Conservation (phyloP, 2,113 vertebrate species). For the Bostrychus sinensis region DNA sequence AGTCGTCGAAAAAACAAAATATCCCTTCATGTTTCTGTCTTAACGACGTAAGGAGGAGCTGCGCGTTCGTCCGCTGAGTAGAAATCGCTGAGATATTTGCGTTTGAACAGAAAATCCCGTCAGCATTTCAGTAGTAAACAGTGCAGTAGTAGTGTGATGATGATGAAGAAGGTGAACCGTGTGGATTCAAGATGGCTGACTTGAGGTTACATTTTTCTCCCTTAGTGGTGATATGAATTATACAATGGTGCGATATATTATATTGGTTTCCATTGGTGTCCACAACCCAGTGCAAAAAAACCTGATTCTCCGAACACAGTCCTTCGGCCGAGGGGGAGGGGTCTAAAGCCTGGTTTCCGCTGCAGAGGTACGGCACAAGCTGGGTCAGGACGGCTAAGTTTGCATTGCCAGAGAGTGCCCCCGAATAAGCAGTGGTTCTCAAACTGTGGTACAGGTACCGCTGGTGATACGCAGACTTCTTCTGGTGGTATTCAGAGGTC, state of each 20-base stretch:
- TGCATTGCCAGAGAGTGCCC: too few relatives aligned
- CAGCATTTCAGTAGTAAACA: slow-evolving; percentile 70
- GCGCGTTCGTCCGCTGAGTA: slow-evolving; percentile 38
- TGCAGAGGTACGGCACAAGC: too few relatives aligned
- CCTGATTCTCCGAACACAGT: slow-evolving; percentile 66
- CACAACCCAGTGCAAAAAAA: slow-evolving; percentile 73
- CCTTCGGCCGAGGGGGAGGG: slow-evolving; percentile 58
- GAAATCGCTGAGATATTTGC: slow-evolving; percentile 17
- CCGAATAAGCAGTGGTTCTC: too few relatives aligned
- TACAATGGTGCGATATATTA: slow-evolving; percentile 16
- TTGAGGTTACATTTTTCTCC: slow-evolving; percentile 11
- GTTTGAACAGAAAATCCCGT: slow-evolving; percentile 32
- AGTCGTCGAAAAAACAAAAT: neutral
- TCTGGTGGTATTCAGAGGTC: too few relatives aligned
- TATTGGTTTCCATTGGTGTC: slow-evolving; percentile 43
- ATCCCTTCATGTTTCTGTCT: too few relatives aligned
- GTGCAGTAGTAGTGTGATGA: slow-evolving; percentile 48
- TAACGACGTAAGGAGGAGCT: too few relatives aligned
- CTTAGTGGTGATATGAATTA: slow-evolving; percentile 18
- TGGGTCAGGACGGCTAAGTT: too few relatives aligned
- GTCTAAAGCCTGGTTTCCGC: too few relatives aligned
- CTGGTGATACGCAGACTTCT: too few relatives aligned
- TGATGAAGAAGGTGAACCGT: neutral
- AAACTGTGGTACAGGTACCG: too few relatives aligned
- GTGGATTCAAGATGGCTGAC: neutral